Base-by-base conservation (phyloP, 2,888 invertebrate species). In the Drosophila robusta region DNA sequence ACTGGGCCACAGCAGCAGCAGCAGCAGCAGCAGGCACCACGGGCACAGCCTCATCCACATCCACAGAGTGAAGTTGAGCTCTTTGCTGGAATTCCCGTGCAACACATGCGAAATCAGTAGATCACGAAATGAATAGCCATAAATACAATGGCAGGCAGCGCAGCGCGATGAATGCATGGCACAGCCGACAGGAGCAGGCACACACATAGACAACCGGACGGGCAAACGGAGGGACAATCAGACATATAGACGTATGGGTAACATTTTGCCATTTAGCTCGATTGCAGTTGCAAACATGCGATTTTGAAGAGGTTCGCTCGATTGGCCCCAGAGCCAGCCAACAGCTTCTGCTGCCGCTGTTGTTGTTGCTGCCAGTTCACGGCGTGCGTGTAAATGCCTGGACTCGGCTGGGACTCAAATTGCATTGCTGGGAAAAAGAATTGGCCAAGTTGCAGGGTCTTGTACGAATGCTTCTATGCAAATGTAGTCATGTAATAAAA, bases 241-340 rank as follows among this genome's bases (percentile, higher is more conserved):
- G 50, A 49, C 64, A 46, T 73, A 65, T 84, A 75, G 80, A 86
- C 75, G 82, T 89, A 83, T 83, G 76, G 82, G 70, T 85, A 83
- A 87, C 89, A 78, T 89, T 89, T 76, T 70, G 83, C 87, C 83
- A 83, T 84, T 84, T 84, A 89, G 86, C 88, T 78, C 89, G 83
- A 84, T 84, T 89, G 83, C 83, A 78, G 89, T 89, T 89, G 75
- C 88, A 88, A 89, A 88, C 83, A 89, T 84, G 88, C 83, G 83
- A 84, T 84, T 88, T 87, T 89, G 83, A 89, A 89, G 89, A 71
- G 83, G 88, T 75, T 89, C 89, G 83, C 89, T 87, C 89, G 83
- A 83, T 87, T 89, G 89, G 86, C 89, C 68, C 54, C 49, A 61
- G 52, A 63, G 67, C 51, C 47, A 32, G 34, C 34, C 34, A 34